phyloP scores from a whole-genome alignment of 2,797 vertebrate species.

The Acridotheres tristis region DNA sequence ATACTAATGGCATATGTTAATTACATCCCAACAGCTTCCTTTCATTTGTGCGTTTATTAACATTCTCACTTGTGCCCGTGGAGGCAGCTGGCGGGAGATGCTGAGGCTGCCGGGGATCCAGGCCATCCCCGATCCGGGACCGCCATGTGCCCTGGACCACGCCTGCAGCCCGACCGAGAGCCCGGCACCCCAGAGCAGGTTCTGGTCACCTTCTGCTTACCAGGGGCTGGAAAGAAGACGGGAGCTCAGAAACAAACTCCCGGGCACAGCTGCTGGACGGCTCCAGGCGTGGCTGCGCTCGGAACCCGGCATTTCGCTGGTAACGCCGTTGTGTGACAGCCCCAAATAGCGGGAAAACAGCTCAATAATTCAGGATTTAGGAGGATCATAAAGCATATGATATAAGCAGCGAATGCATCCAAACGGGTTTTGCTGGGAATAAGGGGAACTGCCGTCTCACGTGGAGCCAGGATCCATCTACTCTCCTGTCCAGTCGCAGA shows the following conservation, averaged over 20 bases:
- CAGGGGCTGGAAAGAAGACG: not conserved
- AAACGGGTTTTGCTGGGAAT: not conserved
- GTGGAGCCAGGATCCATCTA: not conserved
- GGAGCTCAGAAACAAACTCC: not conserved
- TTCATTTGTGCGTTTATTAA: slow-evolving; percentile 76
- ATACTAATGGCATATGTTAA: slow-evolving; percentile 79
- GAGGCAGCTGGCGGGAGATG: slow-evolving; percentile 63
- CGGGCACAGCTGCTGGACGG: fast-evolving
- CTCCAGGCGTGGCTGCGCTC: not conserved
- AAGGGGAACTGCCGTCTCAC: not conserved
- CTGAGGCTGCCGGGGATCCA: not conserved
- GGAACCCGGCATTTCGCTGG: not conserved
- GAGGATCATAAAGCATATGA: not conserved
- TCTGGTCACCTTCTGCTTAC: fast-evolving
- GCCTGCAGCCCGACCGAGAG: not conserved
- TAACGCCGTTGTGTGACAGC: not conserved
- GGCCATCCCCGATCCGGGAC: not conserved
- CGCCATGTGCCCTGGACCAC: not conserved
- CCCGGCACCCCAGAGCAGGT: not conserved
- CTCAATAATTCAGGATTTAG: not conserved
- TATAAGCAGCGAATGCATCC: not conserved
- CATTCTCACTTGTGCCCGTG: slow-evolving; percentile 66
- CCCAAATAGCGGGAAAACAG: not conserved
- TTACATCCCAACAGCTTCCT: slow-evolving; percentile 75
- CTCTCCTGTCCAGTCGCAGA: not conserved